phyloP scores from a whole-genome alignment of 37 sponge, comb jelly and placozoan genomes.

The Beroe forskalii region DNA sequence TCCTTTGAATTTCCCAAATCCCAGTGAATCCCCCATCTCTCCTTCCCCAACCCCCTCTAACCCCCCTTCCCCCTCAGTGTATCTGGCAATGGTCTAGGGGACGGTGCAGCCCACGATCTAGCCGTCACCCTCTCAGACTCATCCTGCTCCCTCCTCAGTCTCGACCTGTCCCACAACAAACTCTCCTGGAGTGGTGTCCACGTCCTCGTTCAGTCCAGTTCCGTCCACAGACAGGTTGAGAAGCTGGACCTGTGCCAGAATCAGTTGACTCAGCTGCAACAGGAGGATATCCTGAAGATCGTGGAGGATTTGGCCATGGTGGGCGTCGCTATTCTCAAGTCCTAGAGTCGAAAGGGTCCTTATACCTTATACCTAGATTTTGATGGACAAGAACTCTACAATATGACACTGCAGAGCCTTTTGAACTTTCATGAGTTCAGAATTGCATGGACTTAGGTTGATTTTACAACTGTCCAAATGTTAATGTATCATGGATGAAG shows the following conservation, averaged over 20 bases:
- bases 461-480: no score
- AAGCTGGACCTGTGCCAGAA: neutral
- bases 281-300: neutral
- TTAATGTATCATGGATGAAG: no score
- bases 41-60: no score
- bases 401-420: no score
- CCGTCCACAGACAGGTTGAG: neutral
- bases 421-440: no score
- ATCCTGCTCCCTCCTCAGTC: neutral
- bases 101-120: neutral
- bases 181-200: neutral
- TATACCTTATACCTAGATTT: no score
- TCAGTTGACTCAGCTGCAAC: neutral
- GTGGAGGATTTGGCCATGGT: conserved; percentile 25
- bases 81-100: neutral
- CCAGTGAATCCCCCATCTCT: no score
- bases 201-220: conserved; percentile 7
- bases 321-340: neutral
- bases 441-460: no score
- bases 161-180: neutral
- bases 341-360: no score
- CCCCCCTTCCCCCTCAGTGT: no score
- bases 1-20: no score
- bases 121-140: conserved; percentile 14
- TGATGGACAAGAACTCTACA: no score